These are phyloP conservation scores for Gryllus longicercus DNA, from an alignment of 2,888 invertebrate species.

Conservation along the genomic window DNA sequence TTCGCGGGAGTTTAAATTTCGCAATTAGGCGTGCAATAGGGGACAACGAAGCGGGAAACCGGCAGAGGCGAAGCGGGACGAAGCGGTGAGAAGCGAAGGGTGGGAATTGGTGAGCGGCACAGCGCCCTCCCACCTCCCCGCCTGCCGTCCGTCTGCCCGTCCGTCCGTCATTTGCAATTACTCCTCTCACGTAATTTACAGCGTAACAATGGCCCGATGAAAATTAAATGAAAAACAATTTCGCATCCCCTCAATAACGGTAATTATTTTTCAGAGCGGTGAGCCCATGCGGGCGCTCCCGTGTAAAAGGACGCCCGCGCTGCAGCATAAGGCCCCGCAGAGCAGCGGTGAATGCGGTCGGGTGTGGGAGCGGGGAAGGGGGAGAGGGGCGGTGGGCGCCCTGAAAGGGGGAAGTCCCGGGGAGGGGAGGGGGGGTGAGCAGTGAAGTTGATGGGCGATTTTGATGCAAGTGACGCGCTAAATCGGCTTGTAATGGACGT, in stretches of 20 bases:
- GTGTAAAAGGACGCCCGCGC: not conserved
- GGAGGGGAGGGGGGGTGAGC: not conserved
- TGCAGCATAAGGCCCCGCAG: too few relatives aligned
- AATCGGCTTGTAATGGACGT: not conserved
- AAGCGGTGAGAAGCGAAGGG: too few relatives aligned
- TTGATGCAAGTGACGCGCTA: not conserved
- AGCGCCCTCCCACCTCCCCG: too few relatives aligned
- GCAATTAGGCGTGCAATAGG: too few relatives aligned
- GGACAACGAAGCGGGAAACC: too few relatives aligned
- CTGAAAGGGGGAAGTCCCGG: not conserved
- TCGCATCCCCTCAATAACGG: conserved; percentile 8
- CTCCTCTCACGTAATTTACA: not conserved
- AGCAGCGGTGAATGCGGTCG: too few relatives aligned
- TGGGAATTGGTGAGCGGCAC: too few relatives aligned
- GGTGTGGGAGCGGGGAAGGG: too few relatives aligned
- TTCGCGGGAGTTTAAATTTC: too few relatives aligned
- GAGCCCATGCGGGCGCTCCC: not conserved
- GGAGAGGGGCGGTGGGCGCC: too few relatives aligned
- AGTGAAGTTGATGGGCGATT: not conserved
- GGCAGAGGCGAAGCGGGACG: too few relatives aligned
- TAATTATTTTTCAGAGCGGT: conserved; percentile 9
- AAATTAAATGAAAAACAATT: conserved; percentile 17
- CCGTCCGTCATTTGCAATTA: not conserved
- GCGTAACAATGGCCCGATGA: conserved; percentile 7
- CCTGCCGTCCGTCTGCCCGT: not conserved